Evolutionary conservation across 1,140 invertebrate species (phyloP), one percentile per base, ranked within the genome.

Genomic region (Teleopsis dalmanni): DNA sequence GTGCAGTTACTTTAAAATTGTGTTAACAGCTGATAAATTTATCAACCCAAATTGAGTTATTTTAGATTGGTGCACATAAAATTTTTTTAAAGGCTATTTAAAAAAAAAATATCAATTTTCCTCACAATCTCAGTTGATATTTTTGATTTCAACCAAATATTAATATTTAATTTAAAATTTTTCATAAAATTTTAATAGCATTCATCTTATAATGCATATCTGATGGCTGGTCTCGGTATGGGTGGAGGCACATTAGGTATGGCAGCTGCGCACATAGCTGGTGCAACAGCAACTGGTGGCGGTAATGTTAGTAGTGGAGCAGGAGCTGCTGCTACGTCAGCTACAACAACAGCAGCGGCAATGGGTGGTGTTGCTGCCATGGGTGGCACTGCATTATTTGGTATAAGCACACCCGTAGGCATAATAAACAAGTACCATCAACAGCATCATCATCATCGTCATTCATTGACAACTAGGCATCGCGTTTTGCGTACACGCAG

Each of bases 401-500:
- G 59, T 10, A 10, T 65, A 19, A 34, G 48, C 18, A 47, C 45
- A 29, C 55, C 54, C 33, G 57, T 52, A 23, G n/a, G n/a, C n/a
- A 33, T 54, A 36, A 25, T 53, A 11, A 27, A 47, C 21, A 62
- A 62, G 42, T 50, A 60, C 35, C 59, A 65, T 52, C 58, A 63
- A 46, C 57, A 54, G 19, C 57, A 52, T 11, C 59, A 65, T 18
- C 63, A 66, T 40, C 66, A 69, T 52, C 60, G 66, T 10, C 67
- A 70, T 40, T 70, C 66, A 47, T 48, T 67, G 47, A 67, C 66
- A 48, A 62, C 64, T 31, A 45, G 66, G 42, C 62, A 68, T 45
- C 59, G 64, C 11, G 64, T 70, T 31, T 37, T 70, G 37, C 56
- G 67, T 5, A 70, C 67, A 18, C 54, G 67, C 35, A 70, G 66